These are phyloP conservation scores for Pachycephus smyrnensis DNA, from an alignment of 2,888 invertebrate genomes.

Conservation along the genomic window DNA sequence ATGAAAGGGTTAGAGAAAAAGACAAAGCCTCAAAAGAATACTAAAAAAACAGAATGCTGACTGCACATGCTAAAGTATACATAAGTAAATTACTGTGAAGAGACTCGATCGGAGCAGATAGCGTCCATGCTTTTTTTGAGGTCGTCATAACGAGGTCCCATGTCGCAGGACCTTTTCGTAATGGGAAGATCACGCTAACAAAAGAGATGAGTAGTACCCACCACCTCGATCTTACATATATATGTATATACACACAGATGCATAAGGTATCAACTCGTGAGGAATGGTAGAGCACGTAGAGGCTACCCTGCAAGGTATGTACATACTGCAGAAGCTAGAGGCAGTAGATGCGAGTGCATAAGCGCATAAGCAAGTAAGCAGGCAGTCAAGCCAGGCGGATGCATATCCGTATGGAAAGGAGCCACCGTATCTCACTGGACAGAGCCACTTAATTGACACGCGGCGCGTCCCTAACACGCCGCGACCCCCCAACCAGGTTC, in stretches of 20 bases:
- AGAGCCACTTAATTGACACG: constrained; percentile 67
- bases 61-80: neutral
- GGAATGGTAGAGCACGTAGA: constrained; percentile 30
- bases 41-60: neutral
- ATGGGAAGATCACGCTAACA: constrained; percentile 29
- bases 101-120: constrained; percentile 40
- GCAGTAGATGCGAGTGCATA: constrained; percentile 24
- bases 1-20: neutral
- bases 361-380: constrained; percentile 16
- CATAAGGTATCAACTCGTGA: constrained; percentile 11
- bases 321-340: constrained; percentile 14
- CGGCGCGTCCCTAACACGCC: constrained; percentile 65
- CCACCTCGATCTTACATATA: neutral
- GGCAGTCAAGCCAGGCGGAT: constrained; percentile 23
- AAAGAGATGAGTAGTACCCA: constrained; percentile 16
- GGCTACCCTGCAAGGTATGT: constrained; percentile 9
- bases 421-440: constrained; percentile 64
- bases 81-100: neutral
- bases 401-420: constrained; percentile 61
- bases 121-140: constrained; percentile 32
- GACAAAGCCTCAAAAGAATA: neutral
- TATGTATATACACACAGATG: constrained; percentile 2
- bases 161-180: constrained; percentile 31
- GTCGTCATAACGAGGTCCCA: constrained; percentile 58
- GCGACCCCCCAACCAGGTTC: constrained; percentile 62